A percentile compares a stretch with the other conserved stretches of the same genome.
Evolutionary conservation across 2,113 vertebrate species (phyloP).

Genomic region (Pleuronectes platessa): DNA sequence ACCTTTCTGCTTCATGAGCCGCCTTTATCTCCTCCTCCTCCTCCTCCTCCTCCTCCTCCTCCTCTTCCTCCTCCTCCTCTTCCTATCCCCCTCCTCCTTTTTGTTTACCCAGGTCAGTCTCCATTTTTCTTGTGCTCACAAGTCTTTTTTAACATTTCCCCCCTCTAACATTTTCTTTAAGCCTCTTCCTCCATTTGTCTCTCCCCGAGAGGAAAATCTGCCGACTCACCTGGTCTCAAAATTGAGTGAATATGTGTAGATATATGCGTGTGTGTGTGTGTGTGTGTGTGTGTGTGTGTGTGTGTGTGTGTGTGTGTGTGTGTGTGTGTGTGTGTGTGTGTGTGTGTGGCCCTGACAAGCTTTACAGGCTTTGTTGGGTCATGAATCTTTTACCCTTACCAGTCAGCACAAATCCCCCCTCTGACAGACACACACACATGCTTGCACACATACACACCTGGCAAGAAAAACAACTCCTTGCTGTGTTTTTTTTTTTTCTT

Average conservation of each 20-base stretch:
- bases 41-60: constrained; percentile 27
- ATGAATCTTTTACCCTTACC: constrained; percentile 76
- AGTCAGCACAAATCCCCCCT: constrained; percentile 72
- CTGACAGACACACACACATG: constrained; percentile 1
- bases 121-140: constrained; percentile 8
- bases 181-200: constrained; percentile 47
- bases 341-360: constrained; percentile 65
- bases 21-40: constrained; percentile 32
- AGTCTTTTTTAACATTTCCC: constrained; percentile 18
- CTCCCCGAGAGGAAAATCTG: constrained; percentile 61
- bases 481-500: constrained; percentile 50
- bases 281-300: constrained; percentile 19
- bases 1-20: constrained; percentile 54
- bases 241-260: constrained; percentile 24
- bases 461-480: constrained; percentile 58
- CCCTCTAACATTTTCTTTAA: constrained; percentile 37
- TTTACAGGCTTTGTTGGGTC: constrained; percentile 73
- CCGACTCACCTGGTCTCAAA: constrained; percentile 65
- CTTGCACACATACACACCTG: constrained; percentile 15
- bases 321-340: constrained; percentile 30
- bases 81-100: constrained; percentile 26
- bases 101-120: constrained; percentile 22
- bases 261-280: not conserved
- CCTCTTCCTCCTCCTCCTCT: not conserved
- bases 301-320: constrained; percentile 6